Percentiles rank a stretch among this genome's conserved stretches.
Conservation (phyloP, 2,888 invertebrate species). For the Aethes cnicana region DNA sequence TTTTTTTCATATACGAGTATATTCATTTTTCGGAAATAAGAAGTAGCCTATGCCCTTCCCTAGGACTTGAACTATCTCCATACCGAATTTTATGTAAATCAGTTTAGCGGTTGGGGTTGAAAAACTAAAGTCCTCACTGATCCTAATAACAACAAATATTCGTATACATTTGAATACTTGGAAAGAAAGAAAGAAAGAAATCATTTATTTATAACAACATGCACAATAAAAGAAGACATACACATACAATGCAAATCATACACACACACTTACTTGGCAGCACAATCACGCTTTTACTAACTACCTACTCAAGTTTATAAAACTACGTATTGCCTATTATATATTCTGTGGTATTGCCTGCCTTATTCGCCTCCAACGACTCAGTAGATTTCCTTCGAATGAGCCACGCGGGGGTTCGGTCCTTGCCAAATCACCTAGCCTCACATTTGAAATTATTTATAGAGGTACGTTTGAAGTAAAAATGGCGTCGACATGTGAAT, state of each 20-base stretch:
- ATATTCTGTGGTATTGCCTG: constrained; percentile 2
- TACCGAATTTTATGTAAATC: no score
- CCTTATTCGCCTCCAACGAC: constrained; percentile 6
- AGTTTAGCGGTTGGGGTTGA: background rate
- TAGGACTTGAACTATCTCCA: no score
- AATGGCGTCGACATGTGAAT: constrained; percentile 7
- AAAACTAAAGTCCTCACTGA: background rate
- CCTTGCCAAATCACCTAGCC: constrained; percentile 26
- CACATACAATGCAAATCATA: no score
- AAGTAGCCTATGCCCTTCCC: no score
- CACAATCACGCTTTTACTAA: constrained; percentile 12
- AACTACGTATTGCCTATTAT: constrained; percentile 10
- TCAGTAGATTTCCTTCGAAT: constrained; percentile 24
- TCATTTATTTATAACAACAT: no score
- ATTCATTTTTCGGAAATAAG: no score
- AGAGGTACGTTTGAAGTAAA: constrained; percentile 14
- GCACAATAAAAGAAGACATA: no score
- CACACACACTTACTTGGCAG: constrained; percentile 6
- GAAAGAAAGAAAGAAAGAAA: no score
- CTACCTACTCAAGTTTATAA: background rate
- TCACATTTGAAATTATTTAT: constrained; percentile 22
- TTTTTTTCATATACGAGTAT: no score
- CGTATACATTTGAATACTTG: constrained; percentile 1
- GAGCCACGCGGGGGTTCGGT: constrained; percentile 20
- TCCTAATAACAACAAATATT: background rate